phyloP scores from a whole-genome alignment of 2,113 vertebrate species.

The Mus pahari region DNA sequence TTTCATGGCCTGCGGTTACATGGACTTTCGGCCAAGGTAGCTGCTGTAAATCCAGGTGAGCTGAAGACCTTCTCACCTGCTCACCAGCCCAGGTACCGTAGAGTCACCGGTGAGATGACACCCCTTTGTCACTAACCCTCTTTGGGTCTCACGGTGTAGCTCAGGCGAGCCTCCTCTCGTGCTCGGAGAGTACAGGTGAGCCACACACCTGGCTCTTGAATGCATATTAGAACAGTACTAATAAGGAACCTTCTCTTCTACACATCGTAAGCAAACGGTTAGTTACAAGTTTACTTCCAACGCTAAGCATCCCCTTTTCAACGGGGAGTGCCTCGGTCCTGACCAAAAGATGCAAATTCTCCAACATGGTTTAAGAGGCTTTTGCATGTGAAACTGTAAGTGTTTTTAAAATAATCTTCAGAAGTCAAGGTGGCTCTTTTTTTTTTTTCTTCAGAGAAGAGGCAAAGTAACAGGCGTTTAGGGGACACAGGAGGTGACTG shows the following conservation, averaged over 20 bases:
- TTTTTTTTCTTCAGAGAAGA: neutral
- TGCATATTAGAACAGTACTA: too few species aligned
- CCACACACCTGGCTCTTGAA: neutral
- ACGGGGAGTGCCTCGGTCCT: neutral
- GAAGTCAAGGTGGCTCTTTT: neutral
- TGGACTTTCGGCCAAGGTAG: neutral
- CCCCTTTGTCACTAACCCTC: neutral
- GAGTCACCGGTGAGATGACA: too few species aligned
- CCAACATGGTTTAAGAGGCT: neutral
- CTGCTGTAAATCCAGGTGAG: neutral
- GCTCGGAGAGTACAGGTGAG: neutral
- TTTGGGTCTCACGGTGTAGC: neutral
- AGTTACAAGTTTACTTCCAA: neutral
- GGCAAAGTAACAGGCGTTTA: neutral
- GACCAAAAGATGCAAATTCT: neutral
- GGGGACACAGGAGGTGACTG: too few species aligned
- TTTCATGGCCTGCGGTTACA: neutral
- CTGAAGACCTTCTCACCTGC: neutral
- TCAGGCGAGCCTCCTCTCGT: neutral
- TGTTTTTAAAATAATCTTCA: neutral
- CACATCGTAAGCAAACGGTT: neutral
- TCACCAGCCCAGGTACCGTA: rapidly evolving
- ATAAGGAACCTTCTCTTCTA: neutral
- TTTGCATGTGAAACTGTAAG: constrained; percentile 24
- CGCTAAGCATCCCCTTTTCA: neutral